Base-by-base conservation (phyloP, 2,113 vertebrate genomes). In the Bathybates hornii region DNA sequence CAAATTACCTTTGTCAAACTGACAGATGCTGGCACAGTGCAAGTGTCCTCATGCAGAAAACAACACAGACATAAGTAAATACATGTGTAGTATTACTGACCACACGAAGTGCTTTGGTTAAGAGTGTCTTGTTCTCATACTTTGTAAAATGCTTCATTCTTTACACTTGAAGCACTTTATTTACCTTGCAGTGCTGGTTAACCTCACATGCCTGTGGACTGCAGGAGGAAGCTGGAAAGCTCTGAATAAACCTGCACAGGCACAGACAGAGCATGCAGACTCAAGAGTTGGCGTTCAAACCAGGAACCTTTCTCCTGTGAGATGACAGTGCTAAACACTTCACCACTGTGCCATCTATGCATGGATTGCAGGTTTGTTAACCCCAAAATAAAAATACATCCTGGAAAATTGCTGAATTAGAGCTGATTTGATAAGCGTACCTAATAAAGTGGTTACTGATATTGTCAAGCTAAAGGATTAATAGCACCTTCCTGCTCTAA, bases 201-300 rank as follows among this genome's bases (percentile, higher is more conserved):
- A 68, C 63, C 6, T 68, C 36, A 21, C 63, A 2, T 21, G 19
- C 34, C 14, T 41, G 19, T 68, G 61, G 61, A 3, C 61, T 66
- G 34, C 34, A 38, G 34, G 61, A 38, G 61, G 61, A 66, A 66
- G 0, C 61, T 0, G 34, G 61, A 36, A 7, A 66, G 0, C 32
- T 16, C 27, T 36, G 9, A 38, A 66, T 36, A 1, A 66, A 66
- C 32, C 6, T 21, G 19, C 63, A n/a, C 11, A 21, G 63, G 0
- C 6, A 16, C 56, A 21, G 53, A 6, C 5, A 68, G 34, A 68
- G 63, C 63, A 41, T 13, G 34, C 19, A 68, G 19, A 68, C 11
- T 41, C 19, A 36, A 0, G 10, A 32, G 57, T 9, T 0, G 14
- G 11, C 13, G 63, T 68, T 38, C 1, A 68, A 68, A 41, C 17